Conservation (phyloP, 2,113 vertebrate species). For the Carlito syrichta region DNA sequence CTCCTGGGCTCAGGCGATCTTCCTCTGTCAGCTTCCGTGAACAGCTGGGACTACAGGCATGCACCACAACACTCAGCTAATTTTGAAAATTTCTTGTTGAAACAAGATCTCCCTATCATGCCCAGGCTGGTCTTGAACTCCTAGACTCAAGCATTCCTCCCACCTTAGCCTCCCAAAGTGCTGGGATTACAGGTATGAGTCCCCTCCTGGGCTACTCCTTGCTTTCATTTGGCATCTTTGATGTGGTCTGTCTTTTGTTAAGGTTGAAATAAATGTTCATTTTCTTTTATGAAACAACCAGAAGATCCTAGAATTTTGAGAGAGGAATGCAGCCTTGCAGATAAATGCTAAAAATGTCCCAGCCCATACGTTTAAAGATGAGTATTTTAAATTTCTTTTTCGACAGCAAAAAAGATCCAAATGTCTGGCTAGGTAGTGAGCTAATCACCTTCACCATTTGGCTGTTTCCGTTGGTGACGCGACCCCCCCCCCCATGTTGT, state of each 20-base stretch:
- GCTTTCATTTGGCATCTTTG: no score
- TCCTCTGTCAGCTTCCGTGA: background rate
- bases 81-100: background rate
- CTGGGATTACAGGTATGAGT: background rate
- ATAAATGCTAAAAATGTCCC: background rate
- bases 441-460: background rate
- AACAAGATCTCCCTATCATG: background rate
- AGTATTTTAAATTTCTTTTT: background rate
- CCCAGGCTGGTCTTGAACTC: background rate
- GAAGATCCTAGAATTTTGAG: background rate
- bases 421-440: background rate
- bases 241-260: no score
- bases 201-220: no score
- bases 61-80: background rate
- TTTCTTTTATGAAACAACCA: no score
- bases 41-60: background rate
- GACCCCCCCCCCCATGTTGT: background rate
- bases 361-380: background rate
- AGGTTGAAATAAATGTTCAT: no score
- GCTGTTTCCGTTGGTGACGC: background rate
- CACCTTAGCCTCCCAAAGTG: background rate
- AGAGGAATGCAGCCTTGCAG: background rate
- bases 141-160: background rate
- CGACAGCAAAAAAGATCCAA: background rate
- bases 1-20: background rate